Percentiles rank a stretch among this genome's conserved stretches.
Conservation (phyloP, 1,140 invertebrate genomes). For the Zaprionus ornatus region DNA sequence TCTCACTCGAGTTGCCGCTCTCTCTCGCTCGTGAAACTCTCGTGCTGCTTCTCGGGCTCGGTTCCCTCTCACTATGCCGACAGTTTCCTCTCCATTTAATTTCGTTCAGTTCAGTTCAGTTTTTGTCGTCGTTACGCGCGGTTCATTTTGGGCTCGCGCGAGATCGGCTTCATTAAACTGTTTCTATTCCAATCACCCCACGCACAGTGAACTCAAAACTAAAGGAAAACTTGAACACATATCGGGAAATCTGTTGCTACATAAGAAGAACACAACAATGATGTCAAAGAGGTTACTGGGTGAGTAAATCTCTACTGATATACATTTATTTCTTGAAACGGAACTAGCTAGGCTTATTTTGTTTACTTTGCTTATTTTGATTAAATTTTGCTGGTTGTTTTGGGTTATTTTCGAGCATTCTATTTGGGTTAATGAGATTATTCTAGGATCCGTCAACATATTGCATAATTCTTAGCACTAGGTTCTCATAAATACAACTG, state of each 20-base stretch:
- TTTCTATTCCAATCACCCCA: slow-evolving; percentile 9
- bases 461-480: background rate
- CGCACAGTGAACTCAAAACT: slow-evolving; percentile 6
- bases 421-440: background rate
- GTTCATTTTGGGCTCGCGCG: slow-evolving; percentile 23
- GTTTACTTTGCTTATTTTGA: background rate
- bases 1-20: background rate
- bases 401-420: background rate
- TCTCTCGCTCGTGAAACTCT: background rate
- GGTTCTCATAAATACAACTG: background rate
- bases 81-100: background rate
- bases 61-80: background rate
- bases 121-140: slow-evolving; percentile 42
- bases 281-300: slow-evolving; percentile 53
- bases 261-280: slow-evolving; percentile 35
- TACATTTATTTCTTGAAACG: background rate
- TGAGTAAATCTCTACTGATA: slow-evolving; percentile 35
- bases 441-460: background rate
- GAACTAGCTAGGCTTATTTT: too few relatives aligned
- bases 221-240: slow-evolving; percentile 22
- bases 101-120: slow-evolving; percentile 42
- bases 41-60: background rate
- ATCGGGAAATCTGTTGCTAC: background rate
- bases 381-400: background rate
- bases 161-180: slow-evolving; percentile 37